Evolutionary conservation across 1,140 invertebrate genomes (phyloP), one percentile per base, ranked within the genome.

Genomic region (Apis laboriosa): DNA sequence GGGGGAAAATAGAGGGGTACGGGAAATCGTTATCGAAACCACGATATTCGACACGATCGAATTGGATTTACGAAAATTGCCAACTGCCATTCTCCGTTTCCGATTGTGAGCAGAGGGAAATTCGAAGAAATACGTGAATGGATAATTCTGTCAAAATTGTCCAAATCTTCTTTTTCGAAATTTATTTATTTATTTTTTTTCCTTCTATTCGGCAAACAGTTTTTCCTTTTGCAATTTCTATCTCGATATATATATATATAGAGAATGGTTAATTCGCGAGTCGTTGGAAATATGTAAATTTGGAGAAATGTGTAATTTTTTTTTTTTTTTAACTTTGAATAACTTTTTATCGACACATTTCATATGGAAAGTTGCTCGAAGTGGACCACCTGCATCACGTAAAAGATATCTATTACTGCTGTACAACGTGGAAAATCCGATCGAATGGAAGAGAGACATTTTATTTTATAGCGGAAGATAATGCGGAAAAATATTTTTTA

Each of bases 391-490:
- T n/a, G 19, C 9, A 9, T 12, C 15, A 9, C n/a, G 49, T 70
- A 51, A 58, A 58, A 73, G 58, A 7, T n/a, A 58, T 43, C 34
- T 34, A 34, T 34, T 43, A 12, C 28, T 55, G 7, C 9, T 15
- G 15, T 17, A 43, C 13, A 17, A 70, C 21, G n/a, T 28, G 71
- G 9, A 13, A 55, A 53, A 51, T 53, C 24, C 60, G 72, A 64
- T 79, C 68, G 70, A 77, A 51, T 51, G 24, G 53, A 51, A n/a
- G 13, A 17, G 71, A 73, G 21, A 68, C 55, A 55, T 64, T 53
- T n/a, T 58, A 58, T 80, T 80, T 68, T 49, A 84, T 63, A 24
- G 34, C 1, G 28, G 51, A 67, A 61, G 68, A 76, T 70, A 70
- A 75, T 66, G 56, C 34, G 72, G 56, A 43, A 61, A 73, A 74